Evolutionary conservation across 2,888 invertebrate species (phyloP).

Genomic region (Leucophora obtusa): DNA sequence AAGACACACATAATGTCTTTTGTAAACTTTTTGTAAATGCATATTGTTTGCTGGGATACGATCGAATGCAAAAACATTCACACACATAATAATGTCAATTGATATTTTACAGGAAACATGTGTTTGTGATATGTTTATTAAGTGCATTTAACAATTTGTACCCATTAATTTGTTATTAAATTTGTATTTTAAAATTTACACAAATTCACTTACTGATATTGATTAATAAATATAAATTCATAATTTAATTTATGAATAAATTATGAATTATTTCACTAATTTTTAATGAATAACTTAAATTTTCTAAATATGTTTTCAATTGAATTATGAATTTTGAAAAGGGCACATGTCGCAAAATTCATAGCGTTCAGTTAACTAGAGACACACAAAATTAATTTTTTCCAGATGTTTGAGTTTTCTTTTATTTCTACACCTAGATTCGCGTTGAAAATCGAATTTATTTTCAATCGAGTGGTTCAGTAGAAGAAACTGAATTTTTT

Average conservation of each 20-base stretch:
- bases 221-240: neutral
- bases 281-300: neutral
- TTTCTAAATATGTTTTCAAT: neutral
- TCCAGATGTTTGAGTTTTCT: no score
- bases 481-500: no score
- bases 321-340: neutral
- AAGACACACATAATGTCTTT: no score
- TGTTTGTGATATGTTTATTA: slow-evolving; percentile 54
- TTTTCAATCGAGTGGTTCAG: no score
- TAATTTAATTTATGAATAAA: neutral
- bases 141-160: slow-evolving; percentile 53
- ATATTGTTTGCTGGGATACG: no score
- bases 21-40: no score
- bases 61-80: neutral
- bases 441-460: no score
- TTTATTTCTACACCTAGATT: no score
- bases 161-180: slow-evolving; percentile 46
- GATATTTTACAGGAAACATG: slow-evolving; percentile 45
- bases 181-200: neutral
- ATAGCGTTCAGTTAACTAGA: no score
- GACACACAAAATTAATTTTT: no score
- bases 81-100: slow-evolving; percentile 29
- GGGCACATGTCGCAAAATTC: no score
- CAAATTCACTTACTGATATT: neutral
- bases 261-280: neutral